Conservation (phyloP, 2,888 invertebrate genomes). For the Iphiclides podalirius region DNA sequence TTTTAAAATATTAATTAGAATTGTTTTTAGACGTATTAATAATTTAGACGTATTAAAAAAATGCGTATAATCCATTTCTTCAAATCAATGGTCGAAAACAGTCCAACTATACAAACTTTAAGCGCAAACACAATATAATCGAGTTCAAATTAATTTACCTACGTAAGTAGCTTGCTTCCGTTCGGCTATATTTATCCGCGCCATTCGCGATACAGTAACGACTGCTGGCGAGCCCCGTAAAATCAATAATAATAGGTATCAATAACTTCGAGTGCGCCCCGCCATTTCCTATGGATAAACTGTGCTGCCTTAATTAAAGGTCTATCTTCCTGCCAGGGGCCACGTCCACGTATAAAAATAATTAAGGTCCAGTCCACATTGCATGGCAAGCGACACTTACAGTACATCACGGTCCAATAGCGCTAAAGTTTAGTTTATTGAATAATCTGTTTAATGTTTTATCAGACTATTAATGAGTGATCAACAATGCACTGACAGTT, state of each 20-base stretch:
- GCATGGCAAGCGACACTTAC: no score
- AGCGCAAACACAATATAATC: conserved; percentile 4
- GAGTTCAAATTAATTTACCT: conserved; percentile 2
- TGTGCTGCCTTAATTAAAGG: conserved; percentile 25
- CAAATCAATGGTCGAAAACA: no score
- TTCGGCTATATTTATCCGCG: conserved; percentile 10
- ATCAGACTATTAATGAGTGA: no score
- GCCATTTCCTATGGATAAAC: conserved; percentile 24
- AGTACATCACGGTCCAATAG: no score
- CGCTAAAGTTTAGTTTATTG: no score
- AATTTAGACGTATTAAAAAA: no score
- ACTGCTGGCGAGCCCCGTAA: conserved; percentile 14
- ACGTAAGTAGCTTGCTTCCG: conserved; percentile 1
- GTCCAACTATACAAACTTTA: no score
- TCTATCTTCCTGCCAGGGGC: conserved; percentile 19
- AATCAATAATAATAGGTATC: conserved; percentile 24
- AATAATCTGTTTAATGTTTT: no score
- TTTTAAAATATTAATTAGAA: no score
- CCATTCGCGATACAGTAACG: conserved; percentile 8
- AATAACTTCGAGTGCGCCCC: conserved; percentile 17
- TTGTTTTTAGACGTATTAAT: no score
- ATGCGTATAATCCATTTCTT: no score
- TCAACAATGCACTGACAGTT: no score
- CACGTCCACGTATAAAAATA: conserved; percentile 23
- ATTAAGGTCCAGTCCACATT: conserved; percentile 7